Conservation (phyloP, 2,888 invertebrate genomes). For the Diloba caeruleocephala region DNA sequence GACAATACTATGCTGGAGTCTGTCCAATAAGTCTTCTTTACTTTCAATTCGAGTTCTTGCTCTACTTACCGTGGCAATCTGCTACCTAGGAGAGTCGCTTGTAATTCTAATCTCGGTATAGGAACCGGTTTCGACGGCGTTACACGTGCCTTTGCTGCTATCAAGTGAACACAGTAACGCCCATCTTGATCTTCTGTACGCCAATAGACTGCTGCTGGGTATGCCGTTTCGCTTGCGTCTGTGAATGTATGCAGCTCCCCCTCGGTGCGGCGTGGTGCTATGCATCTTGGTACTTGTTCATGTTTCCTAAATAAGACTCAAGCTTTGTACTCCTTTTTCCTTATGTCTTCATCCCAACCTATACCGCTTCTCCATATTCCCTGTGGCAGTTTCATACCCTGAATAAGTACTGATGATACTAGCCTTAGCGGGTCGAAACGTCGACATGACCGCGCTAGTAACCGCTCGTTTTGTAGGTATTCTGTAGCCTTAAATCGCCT, state of each 20-base stretch:
- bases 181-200: no score
- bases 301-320: neutral
- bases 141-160: neutral
- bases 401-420: neutral
- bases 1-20: neutral
- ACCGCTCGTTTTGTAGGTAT: neutral
- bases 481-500: neutral
- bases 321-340: neutral
- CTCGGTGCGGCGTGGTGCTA: neutral
- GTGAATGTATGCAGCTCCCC: neutral
- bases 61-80: neutral
- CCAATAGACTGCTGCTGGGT: neutral
- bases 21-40: neutral
- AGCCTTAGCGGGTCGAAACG: neutral
- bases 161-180: neutral
- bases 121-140: neutral
- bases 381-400: neutral
- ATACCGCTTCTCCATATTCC: neutral
- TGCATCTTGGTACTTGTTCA: neutral
- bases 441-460: neutral
- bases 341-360: neutral
- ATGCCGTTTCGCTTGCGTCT: neutral
- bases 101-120: neutral
- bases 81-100: neutral
- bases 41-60: neutral